Evolutionary conservation across 2,888 invertebrate genomes (phyloP).

Genomic region (Lycophotia porphyrea): DNA sequence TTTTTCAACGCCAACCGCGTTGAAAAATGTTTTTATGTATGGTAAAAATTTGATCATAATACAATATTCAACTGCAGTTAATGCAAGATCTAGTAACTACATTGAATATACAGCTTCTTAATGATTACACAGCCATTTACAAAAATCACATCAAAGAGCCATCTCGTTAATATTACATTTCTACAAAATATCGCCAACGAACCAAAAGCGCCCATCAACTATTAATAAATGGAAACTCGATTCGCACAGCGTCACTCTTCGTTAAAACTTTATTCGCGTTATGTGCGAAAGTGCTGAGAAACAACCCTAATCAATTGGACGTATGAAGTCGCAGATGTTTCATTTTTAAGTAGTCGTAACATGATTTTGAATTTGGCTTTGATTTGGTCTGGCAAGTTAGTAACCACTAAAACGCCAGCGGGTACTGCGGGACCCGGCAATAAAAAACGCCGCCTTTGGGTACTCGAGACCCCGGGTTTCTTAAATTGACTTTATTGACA

Average conservation of each 20-base stretch:
- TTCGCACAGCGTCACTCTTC: slow-evolving; percentile 42
- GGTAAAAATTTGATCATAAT: neutral
- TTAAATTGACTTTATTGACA: too few species aligned
- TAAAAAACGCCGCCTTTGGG: too few species aligned
- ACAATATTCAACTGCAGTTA: neutral
- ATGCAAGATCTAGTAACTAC: neutral
- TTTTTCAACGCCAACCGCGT: neutral
- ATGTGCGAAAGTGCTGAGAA: slow-evolving; percentile 11
- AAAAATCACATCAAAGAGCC: neutral
- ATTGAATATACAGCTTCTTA: neutral
- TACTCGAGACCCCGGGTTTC: too few species aligned
- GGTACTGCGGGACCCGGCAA: too few species aligned
- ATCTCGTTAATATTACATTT: slow-evolving; percentile 2
- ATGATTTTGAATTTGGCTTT: neutral
- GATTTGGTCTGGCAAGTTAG: neutral
- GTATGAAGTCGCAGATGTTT: slow-evolving; percentile 3
- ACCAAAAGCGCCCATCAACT: slow-evolving; percentile 17
- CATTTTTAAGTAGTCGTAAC: slow-evolving; percentile 25
- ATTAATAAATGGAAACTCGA: slow-evolving; percentile 41
- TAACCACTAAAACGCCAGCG: too few species aligned
- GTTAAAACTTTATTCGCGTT: slow-evolving; percentile 52
- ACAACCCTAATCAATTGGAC: slow-evolving; percentile 34
- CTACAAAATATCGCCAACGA: slow-evolving; percentile 8
- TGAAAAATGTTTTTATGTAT: too few species aligned
- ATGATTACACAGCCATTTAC: neutral